Percentiles rank a stretch among this genome's conserved stretches.
Conservation (phyloP, 2,797 vertebrate species). For the Cottoperca gobio region DNA sequence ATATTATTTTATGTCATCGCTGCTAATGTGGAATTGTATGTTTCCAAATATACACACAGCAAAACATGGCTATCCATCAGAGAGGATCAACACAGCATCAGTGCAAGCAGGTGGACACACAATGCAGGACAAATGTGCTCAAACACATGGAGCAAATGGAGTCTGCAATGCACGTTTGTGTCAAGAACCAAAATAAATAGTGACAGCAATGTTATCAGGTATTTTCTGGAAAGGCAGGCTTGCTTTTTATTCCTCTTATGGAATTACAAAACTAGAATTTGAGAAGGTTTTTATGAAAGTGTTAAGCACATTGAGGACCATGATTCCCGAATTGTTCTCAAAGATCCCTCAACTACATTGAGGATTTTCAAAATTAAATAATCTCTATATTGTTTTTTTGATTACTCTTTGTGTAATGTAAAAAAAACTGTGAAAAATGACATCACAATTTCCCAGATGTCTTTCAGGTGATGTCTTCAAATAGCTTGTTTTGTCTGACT, state of each 20-base stretch:
- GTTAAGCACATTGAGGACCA: background rate
- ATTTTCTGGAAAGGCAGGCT: too few species aligned
- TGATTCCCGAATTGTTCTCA: background rate
- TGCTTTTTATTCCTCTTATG: background rate
- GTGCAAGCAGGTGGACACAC: constrained; percentile 20
- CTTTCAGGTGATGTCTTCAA: background rate
- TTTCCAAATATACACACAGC: constrained; percentile 35
- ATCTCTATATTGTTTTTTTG: background rate
- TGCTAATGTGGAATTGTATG: constrained; percentile 9
- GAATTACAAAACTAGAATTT: background rate
- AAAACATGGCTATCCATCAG: background rate
- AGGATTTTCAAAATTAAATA: background rate
- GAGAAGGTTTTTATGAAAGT: background rate
- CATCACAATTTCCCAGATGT: background rate
- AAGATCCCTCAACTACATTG: background rate
- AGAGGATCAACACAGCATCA: constrained; percentile 6
- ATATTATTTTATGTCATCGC: constrained; percentile 32
- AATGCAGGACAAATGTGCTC: constrained; percentile 2
- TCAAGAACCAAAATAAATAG: background rate
- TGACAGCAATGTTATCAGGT: too few species aligned
- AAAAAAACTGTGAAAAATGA: background rate
- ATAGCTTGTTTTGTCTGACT: background rate
- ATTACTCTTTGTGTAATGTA: too few species aligned
- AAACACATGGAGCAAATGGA: constrained; percentile 2
- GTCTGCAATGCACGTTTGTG: background rate